A percentile compares a stretch with the other conserved stretches of the same genome.
These are phyloP conservation scores for Dermochelys coriacea DNA, from an alignment of 2,797 vertebrate species.

Conservation along the genomic window DNA sequence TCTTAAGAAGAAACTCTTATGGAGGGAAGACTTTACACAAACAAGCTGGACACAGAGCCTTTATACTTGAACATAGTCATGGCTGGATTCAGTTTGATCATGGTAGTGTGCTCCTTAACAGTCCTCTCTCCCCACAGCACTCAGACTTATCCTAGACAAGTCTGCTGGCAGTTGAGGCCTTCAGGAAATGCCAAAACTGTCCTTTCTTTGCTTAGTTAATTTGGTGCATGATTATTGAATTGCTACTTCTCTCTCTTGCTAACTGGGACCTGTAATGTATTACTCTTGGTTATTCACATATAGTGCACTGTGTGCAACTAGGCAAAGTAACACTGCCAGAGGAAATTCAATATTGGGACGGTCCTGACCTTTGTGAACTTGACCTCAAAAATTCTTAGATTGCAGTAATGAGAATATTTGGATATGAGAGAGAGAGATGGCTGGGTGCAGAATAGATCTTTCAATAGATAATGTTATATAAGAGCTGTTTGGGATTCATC, in stretches of 20 bases:
- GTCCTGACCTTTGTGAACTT: not conserved
- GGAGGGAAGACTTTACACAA: not conserved
- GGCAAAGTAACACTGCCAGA: not conserved
- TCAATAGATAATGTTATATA: not conserved
- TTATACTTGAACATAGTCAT: not conserved
- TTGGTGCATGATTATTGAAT: not conserved
- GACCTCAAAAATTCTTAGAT: not conserved
- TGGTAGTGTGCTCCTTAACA: not conserved
- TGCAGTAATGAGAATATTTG: not conserved
- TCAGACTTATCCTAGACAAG: not conserved
- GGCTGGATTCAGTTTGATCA: not conserved
- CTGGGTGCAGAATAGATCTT: not conserved
- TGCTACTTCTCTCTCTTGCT: not conserved
- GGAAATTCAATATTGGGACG: not conserved
- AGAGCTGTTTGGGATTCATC: conserved; percentile 50
- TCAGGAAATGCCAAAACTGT: not conserved
- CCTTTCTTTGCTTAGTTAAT: not conserved
- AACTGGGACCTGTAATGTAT: not conserved
- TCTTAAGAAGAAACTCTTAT: not conserved
- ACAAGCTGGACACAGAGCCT: not conserved
- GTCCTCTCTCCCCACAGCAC: not conserved
- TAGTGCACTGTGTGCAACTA: not conserved
- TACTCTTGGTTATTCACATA: not conserved
- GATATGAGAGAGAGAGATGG: not conserved
- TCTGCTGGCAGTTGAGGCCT: not conserved